Evolutionary conservation across 2,113 vertebrate genomes (phyloP), one percentile per base, ranked within the genome.

Genomic region (Pteropus alecto): DNA sequence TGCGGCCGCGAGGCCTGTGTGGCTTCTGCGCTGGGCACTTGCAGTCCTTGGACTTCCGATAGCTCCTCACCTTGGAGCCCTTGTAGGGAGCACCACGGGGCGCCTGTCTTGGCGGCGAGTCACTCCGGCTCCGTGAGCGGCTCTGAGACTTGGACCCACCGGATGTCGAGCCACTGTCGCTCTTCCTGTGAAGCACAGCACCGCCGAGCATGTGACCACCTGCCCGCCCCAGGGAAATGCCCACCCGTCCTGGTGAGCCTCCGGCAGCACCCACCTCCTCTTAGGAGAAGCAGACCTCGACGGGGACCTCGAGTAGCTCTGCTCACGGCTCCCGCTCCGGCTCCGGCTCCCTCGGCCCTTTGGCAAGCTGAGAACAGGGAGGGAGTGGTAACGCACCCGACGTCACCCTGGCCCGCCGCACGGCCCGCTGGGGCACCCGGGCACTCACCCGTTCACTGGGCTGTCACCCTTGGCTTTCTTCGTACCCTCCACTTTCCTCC

Each of bases 101-200:
- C 5, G 98, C 97, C 63, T 99, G 98, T 18, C 98, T 88, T 0
- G 99, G 99, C 0, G 99, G 99, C 1, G 99, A 99, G 41, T 99
- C 99, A 2, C 99, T 99, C 74, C 99, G 98, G 96, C 99, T 99
- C 51, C 99, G 81, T 0, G 99, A 99, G 26, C 98, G 98, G 97
- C 99, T 99, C 35, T 98, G 99, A 0, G 99, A 99, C 24, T 99
- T 99, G 90, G 99, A 99, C 14, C 98, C 98, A 0, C 98, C 99
- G 0, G 99, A 99, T 0, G 98, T 98, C 13, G 99, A 99, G 92
- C 98, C 99, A 0, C 98, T 99, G 74, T 99, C 98, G 0, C 98
- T 99, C 48, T 99, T 99, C 93, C 99, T 99, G 15, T 0, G 0
- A 26, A 84, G 58, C n/a, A 81, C 51, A 74, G 51, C 28, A 71